These are phyloP conservation scores for Anhinga rufa DNA, from an alignment of 2,113 vertebrate genomes.

Conservation along the genomic window DNA sequence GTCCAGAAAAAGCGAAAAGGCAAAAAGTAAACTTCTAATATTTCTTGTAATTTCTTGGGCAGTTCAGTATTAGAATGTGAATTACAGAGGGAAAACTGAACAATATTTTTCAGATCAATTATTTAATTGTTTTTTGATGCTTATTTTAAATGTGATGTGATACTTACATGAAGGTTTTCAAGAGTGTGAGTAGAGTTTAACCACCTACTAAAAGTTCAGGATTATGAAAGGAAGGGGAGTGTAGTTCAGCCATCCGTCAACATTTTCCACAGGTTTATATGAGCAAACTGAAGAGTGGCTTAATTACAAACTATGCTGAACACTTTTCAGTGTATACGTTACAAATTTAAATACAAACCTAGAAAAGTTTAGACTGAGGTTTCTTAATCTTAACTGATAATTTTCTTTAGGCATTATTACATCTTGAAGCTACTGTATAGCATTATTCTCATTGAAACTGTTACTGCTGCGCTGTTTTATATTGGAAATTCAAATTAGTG, in stretches of 20 bases:
- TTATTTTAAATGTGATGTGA: not conserved
- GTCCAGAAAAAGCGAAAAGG: slow-evolving; percentile 95
- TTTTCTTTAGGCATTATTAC: not conserved
- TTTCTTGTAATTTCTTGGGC: not conserved
- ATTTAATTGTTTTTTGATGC: not conserved
- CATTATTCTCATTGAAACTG: not conserved
- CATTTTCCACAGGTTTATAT: not conserved
- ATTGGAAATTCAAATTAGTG: not conserved
- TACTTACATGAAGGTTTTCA: not conserved
- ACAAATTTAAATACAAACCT: not conserved
- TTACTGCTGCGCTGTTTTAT: not conserved
- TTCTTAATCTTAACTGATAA: not conserved
- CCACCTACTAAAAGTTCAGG: not conserved
- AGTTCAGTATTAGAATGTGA: not conserved
- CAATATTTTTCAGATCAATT: not conserved
- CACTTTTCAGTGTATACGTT: not conserved
- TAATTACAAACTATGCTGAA: not conserved
- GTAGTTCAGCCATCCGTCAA: not conserved
- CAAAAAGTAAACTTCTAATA: slow-evolving; percentile 84
- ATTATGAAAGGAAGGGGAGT: not conserved
- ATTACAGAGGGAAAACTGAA: not conserved
- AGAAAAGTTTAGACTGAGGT: not conserved
- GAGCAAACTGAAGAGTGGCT: not conserved
- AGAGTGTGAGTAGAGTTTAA: not conserved
- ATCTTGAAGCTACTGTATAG: not conserved